A percentile compares a stretch with the other conserved stretches of the same genome.
These are phyloP conservation scores for Cydia fagiglandana DNA, from an alignment of 1,140 invertebrate genomes.

Conservation along the genomic window DNA sequence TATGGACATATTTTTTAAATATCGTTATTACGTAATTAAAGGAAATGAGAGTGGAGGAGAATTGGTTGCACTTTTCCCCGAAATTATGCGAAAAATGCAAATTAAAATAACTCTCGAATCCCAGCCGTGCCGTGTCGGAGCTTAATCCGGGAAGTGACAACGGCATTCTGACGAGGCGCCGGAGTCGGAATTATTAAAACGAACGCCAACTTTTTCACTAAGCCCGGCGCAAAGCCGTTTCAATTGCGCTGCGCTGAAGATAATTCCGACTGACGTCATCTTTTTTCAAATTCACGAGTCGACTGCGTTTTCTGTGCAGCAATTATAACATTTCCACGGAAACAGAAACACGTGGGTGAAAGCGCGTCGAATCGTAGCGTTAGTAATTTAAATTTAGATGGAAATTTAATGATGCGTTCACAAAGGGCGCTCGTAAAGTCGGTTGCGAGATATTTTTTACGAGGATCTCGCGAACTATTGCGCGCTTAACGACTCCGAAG, in stretches of 20 bases:
- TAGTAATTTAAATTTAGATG: constrained; percentile 79
- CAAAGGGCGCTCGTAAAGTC: constrained; percentile 78
- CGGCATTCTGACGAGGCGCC: constrained; percentile 79
- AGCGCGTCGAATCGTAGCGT: constrained; percentile 72
- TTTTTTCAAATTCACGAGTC: constrained; percentile 78
- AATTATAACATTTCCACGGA: constrained; percentile 79
- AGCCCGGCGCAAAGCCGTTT: constrained; percentile 79
- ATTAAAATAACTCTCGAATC: constrained; percentile 79
- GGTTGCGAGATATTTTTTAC: constrained; percentile 79
- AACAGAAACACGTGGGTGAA: constrained; percentile 76
- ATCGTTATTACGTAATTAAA: constrained; percentile 38
- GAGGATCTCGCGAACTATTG: constrained; percentile 79
- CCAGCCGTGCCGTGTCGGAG: constrained; percentile 76
- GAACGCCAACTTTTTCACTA: constrained; percentile 79
- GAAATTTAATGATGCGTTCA: constrained; percentile 79
- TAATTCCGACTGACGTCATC: constrained; percentile 79
- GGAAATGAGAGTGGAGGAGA: constrained; percentile 30
- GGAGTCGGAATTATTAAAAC: constrained; percentile 79
- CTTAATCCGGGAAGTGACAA: constrained; percentile 79
- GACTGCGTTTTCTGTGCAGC: constrained; percentile 75
- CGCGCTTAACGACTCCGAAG: constrained; percentile 78
- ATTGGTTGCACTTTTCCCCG: constrained; percentile 46
- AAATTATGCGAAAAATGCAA: constrained; percentile 72
- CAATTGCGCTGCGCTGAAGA: constrained; percentile 79
- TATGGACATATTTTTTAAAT: constrained; percentile 21